These are phyloP conservation scores for Frankliniella fusca DNA, from an alignment of 2,888 invertebrate species.

Conservation along the genomic window DNA sequence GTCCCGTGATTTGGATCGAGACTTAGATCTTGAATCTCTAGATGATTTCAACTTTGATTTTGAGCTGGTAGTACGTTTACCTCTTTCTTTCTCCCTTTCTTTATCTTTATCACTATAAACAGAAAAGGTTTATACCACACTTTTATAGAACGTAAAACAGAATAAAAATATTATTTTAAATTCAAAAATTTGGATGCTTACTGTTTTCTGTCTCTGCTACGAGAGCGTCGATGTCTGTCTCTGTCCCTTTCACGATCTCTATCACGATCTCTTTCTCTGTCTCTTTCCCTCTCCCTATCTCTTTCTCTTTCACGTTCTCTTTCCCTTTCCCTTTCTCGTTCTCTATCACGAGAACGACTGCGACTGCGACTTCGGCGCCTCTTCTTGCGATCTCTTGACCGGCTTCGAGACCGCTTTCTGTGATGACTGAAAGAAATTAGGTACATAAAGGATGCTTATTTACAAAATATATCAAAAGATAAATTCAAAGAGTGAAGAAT, in stretches of 20 bases:
- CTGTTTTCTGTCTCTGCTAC: constrained; percentile 43
- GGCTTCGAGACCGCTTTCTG: constrained; percentile 58
- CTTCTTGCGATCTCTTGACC: constrained; percentile 46
- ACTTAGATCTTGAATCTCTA: constrained; percentile 45
- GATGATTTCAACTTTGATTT: constrained; percentile 44
- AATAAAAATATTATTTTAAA: not conserved
- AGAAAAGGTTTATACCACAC: constrained; percentile 39
- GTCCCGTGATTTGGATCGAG: constrained; percentile 46
- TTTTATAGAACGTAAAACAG: constrained; percentile 39
- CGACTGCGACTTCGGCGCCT: constrained; percentile 54
- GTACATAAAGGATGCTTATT: not conserved
- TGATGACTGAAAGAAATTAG: constrained; percentile 47
- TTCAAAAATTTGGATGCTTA: constrained; percentile 38
- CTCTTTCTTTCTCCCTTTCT: constrained; percentile 22
- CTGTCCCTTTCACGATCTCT: constrained; percentile 37
- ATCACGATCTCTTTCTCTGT: constrained; percentile 56
- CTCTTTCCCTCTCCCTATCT: constrained; percentile 53
- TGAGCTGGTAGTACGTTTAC: not conserved
- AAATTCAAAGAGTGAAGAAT: not conserved
- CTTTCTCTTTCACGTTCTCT: constrained; percentile 33
- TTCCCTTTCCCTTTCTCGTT: constrained; percentile 51
- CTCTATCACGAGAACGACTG: constrained; percentile 63
- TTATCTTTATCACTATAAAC: constrained; percentile 35
- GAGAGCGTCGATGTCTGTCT: constrained; percentile 42
- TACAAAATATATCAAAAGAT: not conserved